Conservation (phyloP, 2,888 invertebrate genomes). For the Nezara viridula region DNA sequence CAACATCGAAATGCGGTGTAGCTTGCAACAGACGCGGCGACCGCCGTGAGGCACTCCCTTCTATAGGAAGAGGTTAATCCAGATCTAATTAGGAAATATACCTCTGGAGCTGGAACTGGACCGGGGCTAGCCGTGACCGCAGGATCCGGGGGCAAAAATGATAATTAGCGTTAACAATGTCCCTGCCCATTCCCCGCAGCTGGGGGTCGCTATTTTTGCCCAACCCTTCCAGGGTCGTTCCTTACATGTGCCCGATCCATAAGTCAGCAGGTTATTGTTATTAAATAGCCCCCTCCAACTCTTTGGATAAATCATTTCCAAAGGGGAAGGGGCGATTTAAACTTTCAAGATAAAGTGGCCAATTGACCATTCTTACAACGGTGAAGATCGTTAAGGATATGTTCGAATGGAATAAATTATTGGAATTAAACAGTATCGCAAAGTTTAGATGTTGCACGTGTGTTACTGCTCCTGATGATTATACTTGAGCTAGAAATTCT, state of each 20-base stretch:
- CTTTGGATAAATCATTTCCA: slow-evolving; percentile 41
- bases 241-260: slow-evolving; percentile 48
- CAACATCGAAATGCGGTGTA: neutral
- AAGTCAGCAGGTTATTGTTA: slow-evolving; percentile 40
- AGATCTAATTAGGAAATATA: slow-evolving; percentile 45
- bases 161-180: slow-evolving; percentile 48
- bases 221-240: slow-evolving; percentile 46
- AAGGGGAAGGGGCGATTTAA: slow-evolving; percentile 31
- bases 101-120: neutral
- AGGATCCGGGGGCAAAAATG: slow-evolving; percentile 36
- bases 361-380: slow-evolving; percentile 1
- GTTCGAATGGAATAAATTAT: neutral
- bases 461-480: too few species aligned
- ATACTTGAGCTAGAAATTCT: too few species aligned
- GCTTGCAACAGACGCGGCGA: neutral
- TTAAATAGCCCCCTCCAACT: slow-evolving; percentile 28
- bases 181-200: neutral
- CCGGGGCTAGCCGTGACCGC: neutral
- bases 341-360: slow-evolving; percentile 11
- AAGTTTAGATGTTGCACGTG: too few species aligned
- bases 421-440: neutral
- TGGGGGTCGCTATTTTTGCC: slow-evolving; percentile 33
- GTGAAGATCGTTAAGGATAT: slow-evolving; percentile 18
- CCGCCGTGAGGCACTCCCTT: neutral
- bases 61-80: slow-evolving; percentile 36